Evolutionary conservation across 2,113 vertebrate genomes (phyloP), one percentile per base, ranked within the genome.

Genomic region (Acinonyx jubatus): DNA sequence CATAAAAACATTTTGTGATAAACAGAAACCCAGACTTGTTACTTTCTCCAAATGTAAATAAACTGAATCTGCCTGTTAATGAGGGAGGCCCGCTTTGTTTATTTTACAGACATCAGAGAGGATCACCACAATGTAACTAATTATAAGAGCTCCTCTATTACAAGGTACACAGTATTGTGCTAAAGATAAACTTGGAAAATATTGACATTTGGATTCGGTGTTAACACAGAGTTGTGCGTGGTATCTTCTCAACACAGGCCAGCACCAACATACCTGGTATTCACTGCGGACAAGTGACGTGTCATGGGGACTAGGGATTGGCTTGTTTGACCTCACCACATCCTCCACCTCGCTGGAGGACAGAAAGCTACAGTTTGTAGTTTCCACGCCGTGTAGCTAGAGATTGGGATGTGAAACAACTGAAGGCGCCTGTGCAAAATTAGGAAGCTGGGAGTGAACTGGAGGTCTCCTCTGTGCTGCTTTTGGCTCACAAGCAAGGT

Each of bases 11-110:
- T 61, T 81, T 55, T 69, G 81, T 65, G 50, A 79, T 73, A 84
- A 96, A 91, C 29, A 96, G 80, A 96, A 97, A 96, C 61, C 29
- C 78, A 83, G 76, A 84, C 19, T 68, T n/a, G 31, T 65, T 83
- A 61, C 84, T 94, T 90, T 69, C 93, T 84, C 93, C 79, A 96
- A 97, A 97, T 71, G 92, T 2, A 89, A 98, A 45, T 50, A 92
- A 66, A 29, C 11, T 14, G 0, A 97, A 50, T 85, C 68, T 90
- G 92, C 38, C 65, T 41, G 38, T 89, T 71, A 96, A 19, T n/a
- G 71, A 92, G 66, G 38, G 25, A 25, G 29, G n/a, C 79, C 57
- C 31, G 41, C 29, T 48, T n/a, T 41, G 31, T 82, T 96, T 88
- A 79, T 93, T 84, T 93, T 87, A 89, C 1, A 87, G 31, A 31